phyloP scores from a whole-genome alignment of 2,113 vertebrate genomes.

The Marmota flaviventris region DNA sequence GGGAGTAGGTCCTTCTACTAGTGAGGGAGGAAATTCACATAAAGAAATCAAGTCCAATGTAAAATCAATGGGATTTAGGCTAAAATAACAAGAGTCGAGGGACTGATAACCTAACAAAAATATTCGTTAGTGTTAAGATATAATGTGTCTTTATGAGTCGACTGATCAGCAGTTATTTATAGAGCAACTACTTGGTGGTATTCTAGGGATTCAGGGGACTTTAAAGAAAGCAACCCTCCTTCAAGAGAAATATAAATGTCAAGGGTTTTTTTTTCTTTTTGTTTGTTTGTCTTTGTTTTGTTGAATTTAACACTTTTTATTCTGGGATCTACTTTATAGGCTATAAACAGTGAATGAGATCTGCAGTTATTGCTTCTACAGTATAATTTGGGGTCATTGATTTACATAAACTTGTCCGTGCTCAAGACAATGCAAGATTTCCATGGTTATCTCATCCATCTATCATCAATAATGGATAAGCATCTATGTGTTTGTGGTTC shows the following conservation, averaged over 20 bases:
- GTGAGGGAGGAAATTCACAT: slow-evolving; percentile 22
- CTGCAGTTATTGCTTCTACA: not conserved
- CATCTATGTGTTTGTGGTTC: not conserved
- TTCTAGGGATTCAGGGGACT: not conserved
- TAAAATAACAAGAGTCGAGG: not conserved
- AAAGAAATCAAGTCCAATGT: slow-evolving; percentile 9
- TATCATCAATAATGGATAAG: not conserved
- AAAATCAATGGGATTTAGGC: slow-evolving; percentile 21
- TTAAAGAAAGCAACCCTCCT: not conserved
- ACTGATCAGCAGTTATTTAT: not conserved
- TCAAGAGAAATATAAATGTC: not conserved
- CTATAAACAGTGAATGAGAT: not conserved
- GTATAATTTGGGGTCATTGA: not conserved
- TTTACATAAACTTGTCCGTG: not conserved
- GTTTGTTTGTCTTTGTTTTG: not conserved
- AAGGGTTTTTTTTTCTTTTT: not conserved
- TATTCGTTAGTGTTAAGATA: not conserved
- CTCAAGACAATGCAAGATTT: not conserved
- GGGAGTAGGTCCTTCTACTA: not conserved
- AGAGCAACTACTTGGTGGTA: not conserved
- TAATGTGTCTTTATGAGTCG: not conserved
- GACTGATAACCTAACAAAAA: not conserved
- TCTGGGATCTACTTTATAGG: not conserved
- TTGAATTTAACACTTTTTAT: not conserved
- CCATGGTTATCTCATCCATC: not conserved